Evolutionary conservation across 2,888 invertebrate genomes (phyloP), one percentile per base, ranked within the genome.

Genomic region (Dione vanillae): DNA sequence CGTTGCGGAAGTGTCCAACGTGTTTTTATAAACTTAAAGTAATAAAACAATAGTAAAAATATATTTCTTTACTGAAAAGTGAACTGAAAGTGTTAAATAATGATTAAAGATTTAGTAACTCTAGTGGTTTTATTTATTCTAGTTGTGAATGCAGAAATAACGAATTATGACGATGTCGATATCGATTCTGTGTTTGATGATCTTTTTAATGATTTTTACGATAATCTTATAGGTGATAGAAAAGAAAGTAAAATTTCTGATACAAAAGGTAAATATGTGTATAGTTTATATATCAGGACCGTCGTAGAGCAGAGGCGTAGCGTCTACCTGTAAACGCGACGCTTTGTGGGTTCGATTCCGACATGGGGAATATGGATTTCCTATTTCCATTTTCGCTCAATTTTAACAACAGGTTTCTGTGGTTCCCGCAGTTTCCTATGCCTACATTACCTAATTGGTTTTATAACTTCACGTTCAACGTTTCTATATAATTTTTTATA

Each of bases 261-360:
- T 7, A 27, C 1, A n/a, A 10, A 27, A 61, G 61, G 61, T 61
- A 61, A 54, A 27, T 27, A n/a, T n/a, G n/a, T n/a, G n/a, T n/a
- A n/a, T 54, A 14, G 8, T 52, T 12, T 52, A 14, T 52, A 27
- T 27, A 27, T 27, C 27, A n/a, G n/a, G n/a, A n/a, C n/a, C n/a
- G n/a, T n/a, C n/a, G n/a, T n/a, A n/a, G n/a, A n/a, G n/a, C n/a
- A n/a, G n/a, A n/a, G n/a, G n/a, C n/a, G n/a, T n/a, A n/a, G n/a
- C n/a, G n/a, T n/a, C n/a, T n/a, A n/a, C n/a, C n/a, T n/a, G n/a
- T n/a, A n/a, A n/a, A n/a, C n/a, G n/a, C n/a, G n/a, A n/a, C n/a
- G n/a, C n/a, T n/a, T n/a, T n/a, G n/a, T n/a, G n/a, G n/a, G n/a
- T n/a, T n/a, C n/a, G n/a, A n/a, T n/a, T n/a, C n/a, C n/a, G n/a